Evolutionary conservation across 1,140 invertebrate species (phyloP).

Genomic region (Amyelois transitella): DNA sequence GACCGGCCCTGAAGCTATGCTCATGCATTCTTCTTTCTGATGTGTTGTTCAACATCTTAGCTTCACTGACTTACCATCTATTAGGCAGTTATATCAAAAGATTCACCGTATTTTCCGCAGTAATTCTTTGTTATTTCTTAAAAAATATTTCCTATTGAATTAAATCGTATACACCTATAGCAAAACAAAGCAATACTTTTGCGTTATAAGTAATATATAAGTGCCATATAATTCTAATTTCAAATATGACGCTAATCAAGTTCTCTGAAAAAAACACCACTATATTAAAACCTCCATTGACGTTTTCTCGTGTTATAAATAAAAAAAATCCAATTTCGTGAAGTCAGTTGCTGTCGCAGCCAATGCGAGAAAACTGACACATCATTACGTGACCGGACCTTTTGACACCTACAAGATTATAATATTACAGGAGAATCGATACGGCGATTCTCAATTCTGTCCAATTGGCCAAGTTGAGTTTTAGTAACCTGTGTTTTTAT

Average conservation of each 20-base stretch:
- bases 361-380: constrained; percentile 43
- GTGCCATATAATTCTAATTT: no score
- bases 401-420: constrained; percentile 30
- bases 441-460: not conserved
- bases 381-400: constrained; percentile 55
- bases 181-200: no score
- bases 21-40: not conserved
- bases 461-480: no score
- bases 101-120: no score
- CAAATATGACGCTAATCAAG: no score
- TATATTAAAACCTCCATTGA: not conserved
- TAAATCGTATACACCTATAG: no score
- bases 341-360: constrained; percentile 24
- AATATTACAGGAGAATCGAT: constrained; percentile 12
- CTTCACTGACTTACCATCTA: not conserved
- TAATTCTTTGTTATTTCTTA: no score
- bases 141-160: no score
- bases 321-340: constrained; percentile 46
- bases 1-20: not conserved
- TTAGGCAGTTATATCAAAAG: not conserved
- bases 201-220: no score
- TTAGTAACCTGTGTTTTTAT: no score
- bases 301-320: constrained; percentile 35
- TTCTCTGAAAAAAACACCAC: not conserved
- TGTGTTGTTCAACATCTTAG: not conserved